These are phyloP conservation scores for Ciconia stormi DNA, from an alignment of 2,113 vertebrate species.

Conservation along the genomic window DNA sequence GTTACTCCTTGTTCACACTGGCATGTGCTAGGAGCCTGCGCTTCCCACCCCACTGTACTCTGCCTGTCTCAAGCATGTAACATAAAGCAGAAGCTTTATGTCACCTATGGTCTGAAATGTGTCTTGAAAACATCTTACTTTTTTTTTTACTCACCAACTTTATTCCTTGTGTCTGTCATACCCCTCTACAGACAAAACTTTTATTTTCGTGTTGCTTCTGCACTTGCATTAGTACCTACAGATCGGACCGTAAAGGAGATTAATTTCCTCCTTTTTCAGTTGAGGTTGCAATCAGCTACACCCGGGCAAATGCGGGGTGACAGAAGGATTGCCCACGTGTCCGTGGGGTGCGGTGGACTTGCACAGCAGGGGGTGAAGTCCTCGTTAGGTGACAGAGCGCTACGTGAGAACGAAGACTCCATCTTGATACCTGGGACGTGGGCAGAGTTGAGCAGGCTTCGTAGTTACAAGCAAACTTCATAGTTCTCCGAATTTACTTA, in stretches of 20 bases:
- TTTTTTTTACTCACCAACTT: not conserved
- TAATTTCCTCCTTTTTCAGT: not conserved
- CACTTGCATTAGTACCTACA: not conserved
- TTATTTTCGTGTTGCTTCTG: not conserved
- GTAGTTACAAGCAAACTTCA: rapidly evolving
- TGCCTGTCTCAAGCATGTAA: not conserved
- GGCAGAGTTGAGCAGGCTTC: not conserved
- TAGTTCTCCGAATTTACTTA: not conserved
- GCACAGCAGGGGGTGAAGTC: not conserved
- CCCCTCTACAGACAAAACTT: not conserved
- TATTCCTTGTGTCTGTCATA: not conserved
- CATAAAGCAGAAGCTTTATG: not conserved
- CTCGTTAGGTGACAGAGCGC: not conserved
- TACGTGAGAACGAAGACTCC: not conserved
- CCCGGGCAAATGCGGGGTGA: not conserved
- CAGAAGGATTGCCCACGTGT: not conserved
- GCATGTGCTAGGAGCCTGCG: not conserved
- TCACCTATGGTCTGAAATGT: not conserved
- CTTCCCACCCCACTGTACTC: not conserved
- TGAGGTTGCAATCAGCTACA: not conserved
- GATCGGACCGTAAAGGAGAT: not conserved
- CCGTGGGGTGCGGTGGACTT: not conserved
- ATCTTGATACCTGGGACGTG: rapidly evolving
- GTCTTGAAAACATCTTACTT: not conserved
- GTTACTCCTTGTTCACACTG: not conserved